Evolutionary conservation across 2,113 vertebrate genomes (phyloP).

Genomic region (Chaenocephalus aceratus): DNA sequence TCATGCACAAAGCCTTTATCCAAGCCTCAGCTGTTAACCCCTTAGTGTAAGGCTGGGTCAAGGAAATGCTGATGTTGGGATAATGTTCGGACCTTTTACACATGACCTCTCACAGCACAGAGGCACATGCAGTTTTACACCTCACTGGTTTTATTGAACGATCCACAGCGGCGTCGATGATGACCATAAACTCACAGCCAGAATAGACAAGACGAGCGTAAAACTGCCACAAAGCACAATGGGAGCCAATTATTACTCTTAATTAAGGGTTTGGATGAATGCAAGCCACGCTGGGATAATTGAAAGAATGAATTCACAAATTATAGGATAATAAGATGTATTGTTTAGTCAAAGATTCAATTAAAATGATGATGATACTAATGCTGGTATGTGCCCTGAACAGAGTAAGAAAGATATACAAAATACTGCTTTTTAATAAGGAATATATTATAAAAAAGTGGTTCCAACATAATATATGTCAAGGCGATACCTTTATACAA

Average conservation of each 20-base stretch:
- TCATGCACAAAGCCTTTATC: constrained; percentile 2
- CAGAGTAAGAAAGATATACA: not conserved
- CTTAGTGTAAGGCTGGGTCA: constrained; percentile 27
- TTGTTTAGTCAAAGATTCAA: constrained; percentile 13
- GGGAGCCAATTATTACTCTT: not conserved
- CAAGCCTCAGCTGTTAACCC: constrained; percentile 9
- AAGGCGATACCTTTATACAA: too few species aligned
- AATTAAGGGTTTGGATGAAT: constrained; percentile 27
- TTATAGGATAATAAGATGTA: not conserved
- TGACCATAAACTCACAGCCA: constrained; percentile 23
- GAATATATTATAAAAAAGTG: not conserved
- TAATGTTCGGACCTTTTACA: constrained; percentile 52
- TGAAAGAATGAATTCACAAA: constrained; percentile 4
- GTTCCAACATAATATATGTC: too few species aligned
- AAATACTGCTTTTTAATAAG: not conserved
- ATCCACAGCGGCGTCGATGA: constrained; percentile 16
- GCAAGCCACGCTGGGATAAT: constrained; percentile 12
- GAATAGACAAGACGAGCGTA: not conserved
- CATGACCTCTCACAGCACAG: constrained; percentile 13
- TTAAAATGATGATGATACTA: constrained; percentile 7
- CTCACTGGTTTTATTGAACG: constrained; percentile 45
- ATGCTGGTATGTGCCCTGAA: not conserved
- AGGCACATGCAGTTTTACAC: constrained; percentile 27
- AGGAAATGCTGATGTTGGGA: constrained; percentile 40
- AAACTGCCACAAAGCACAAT: constrained; percentile 14